Base-by-base conservation (phyloP, 1,140 invertebrate species). In the Oscheius sp. region DNA sequence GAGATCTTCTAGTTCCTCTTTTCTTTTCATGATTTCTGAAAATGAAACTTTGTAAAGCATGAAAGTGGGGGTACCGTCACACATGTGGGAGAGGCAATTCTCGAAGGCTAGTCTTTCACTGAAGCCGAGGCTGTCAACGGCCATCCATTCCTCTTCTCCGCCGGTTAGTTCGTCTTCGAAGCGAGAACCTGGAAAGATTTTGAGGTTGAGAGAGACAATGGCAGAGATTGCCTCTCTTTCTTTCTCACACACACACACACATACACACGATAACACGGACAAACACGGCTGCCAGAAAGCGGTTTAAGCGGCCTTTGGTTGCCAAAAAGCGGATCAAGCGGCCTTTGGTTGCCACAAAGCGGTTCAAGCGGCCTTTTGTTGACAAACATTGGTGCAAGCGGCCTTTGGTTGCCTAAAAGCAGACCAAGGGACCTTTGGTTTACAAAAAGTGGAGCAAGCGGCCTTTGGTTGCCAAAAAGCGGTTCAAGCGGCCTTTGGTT, bases 1-100 rank as follows among this genome's bases (percentile, higher is more conserved):
- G 2, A 77, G 68, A 1, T n/a, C 52, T 26, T 77, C 74, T 31
- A 77, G 28, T 36, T 76, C 72, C 4, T 32, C 64, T 2, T 29
- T 15, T 42, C 62, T 28, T 1, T 18, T 18, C 63, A 76, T 74
- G 2, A 76, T 26, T 20, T 55, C 74, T 74, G 42, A 31, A 74
- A 73, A 26, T 31, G n/a, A 31, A 46, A 18, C n/a, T 1, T 10
- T n/a, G 72, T 58, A 36, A n/a, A 36, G 45, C 3, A 1, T 15
- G 36, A 34, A 29, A 59, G 23, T 18, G 20, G 1, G 32, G 31
- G 13, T 7, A 74, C 73, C 45, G 4, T 73, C 67, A 45, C 73
- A 75, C 58, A 74, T 52, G 31, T 2, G 10, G 10, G 62, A 38
- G 29, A 73, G 32, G 15, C 42, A 38, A 28, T 73, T 36, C 35